Evolutionary conservation across 2,797 vertebrate genomes (phyloP).

Genomic region (Picus viridis): DNA sequence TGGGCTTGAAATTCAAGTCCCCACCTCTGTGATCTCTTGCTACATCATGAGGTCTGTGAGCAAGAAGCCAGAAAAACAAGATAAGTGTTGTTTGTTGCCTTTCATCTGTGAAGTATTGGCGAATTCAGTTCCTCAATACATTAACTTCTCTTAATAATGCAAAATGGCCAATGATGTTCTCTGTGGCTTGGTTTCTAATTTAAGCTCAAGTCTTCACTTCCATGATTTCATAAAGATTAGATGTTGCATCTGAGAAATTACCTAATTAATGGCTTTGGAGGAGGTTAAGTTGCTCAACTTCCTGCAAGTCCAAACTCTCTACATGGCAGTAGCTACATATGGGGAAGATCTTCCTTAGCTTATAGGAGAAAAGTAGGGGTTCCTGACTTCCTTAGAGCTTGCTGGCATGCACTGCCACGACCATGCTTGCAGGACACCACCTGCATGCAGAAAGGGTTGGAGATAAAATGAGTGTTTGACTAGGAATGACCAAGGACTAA

Average conservation of each 20-base stretch:
- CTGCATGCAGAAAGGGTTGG: background rate
- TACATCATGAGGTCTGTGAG: background rate
- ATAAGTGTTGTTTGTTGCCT: background rate
- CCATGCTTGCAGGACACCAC: fast-evolving
- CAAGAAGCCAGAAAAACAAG: background rate
- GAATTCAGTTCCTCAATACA: background rate
- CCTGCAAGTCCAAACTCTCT: background rate
- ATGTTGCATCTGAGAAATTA: conserved; percentile 12
- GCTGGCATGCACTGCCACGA: background rate
- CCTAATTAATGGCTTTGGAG: conserved; percentile 14
- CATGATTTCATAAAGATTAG: conserved; percentile 38
- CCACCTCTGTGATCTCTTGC: background rate
- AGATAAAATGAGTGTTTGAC: background rate
- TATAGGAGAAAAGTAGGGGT: background rate
- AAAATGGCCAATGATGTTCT: background rate
- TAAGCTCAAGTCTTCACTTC: conserved; percentile 2
- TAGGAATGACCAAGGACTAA: background rate
- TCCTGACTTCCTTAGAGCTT: background rate
- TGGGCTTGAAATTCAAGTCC: background rate
- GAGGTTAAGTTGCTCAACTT: background rate
- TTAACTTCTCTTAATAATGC: conserved; percentile 10
- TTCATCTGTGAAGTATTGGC: background rate
- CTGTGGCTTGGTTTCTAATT: conserved; percentile 44
- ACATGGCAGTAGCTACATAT: background rate
- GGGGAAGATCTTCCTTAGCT: background rate